These are phyloP conservation scores for Machaerirhynchus nigripectus DNA, from an alignment of 2,113 vertebrate genomes.

Conservation along the genomic window DNA sequence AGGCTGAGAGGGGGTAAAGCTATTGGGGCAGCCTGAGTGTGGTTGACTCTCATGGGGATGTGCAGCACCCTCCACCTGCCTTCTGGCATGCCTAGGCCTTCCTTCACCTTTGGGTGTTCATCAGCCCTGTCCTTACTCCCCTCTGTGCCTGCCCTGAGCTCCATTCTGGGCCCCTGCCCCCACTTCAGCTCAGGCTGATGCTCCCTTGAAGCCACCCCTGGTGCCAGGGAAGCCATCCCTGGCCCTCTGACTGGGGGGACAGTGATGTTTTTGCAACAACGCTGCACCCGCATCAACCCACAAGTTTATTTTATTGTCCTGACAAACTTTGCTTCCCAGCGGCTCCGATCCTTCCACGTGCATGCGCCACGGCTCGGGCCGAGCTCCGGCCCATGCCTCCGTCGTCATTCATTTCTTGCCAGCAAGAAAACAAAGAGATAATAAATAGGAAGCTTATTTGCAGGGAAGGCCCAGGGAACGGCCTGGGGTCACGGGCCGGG, in stretches of 20 bases:
- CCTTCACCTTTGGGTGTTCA: not conserved
- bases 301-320: conserved; percentile 41
- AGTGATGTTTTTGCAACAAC: not conserved
- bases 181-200: not conserved
- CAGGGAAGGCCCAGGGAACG: not conserved
- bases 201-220: not conserved
- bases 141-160: not conserved
- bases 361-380: not conserved
- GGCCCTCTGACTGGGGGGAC: not conserved
- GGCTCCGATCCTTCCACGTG: not conserved
- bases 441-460: conserved; percentile 54
- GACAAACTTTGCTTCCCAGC: not conserved
- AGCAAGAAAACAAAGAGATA: conserved; percentile 70
- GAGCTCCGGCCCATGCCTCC: not conserved
- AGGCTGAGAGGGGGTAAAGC: not conserved
- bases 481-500: not conserved
- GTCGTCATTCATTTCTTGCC: conserved; percentile 59
- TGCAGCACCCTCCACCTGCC: too few species aligned
- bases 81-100: not conserved
- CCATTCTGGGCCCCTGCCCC: not conserved
- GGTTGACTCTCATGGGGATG: accelerated
- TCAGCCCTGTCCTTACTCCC: not conserved
- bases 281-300: not conserved
- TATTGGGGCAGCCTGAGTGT: accelerated
- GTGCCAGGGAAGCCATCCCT: not conserved